Conservation (phyloP, 2,113 vertebrate genomes). For the Nibea albiflora region DNA sequence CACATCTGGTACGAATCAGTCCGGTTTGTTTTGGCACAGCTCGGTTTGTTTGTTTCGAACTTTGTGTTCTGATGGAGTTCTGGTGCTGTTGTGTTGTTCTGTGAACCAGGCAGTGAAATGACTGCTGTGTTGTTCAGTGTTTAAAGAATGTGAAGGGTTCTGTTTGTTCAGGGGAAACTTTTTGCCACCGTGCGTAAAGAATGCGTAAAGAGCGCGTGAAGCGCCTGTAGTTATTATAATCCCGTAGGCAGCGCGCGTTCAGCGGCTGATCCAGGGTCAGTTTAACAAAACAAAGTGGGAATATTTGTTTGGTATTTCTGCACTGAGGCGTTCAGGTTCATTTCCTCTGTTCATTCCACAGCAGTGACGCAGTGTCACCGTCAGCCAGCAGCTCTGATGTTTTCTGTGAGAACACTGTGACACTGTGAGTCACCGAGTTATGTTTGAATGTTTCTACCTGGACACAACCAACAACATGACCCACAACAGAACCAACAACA, state of each 20-base stretch:
- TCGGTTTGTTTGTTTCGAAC: neutral
- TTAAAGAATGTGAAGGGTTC: neutral
- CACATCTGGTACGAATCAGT: slow-evolving; percentile 79
- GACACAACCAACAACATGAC: too few relatives aligned
- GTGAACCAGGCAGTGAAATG: neutral
- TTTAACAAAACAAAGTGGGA: slow-evolving; percentile 19
- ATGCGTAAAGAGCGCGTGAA: too few relatives aligned
- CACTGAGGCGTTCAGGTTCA: slow-evolving; percentile 23
- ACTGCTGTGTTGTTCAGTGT: neutral
- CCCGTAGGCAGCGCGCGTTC: too few relatives aligned
- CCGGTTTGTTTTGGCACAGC: neutral
- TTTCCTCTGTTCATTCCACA: slow-evolving; percentile 63
- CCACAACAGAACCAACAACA: too few relatives aligned
- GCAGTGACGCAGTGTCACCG: slow-evolving; percentile 49
- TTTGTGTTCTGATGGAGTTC: neutral
- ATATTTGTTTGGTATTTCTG: slow-evolving; percentile 3
- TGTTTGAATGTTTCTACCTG: too few relatives aligned
- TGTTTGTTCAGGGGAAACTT: too few relatives aligned
- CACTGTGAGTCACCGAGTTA: too few relatives aligned
- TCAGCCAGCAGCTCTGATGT: neutral
- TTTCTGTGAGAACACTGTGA: too few relatives aligned
- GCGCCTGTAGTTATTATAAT: too few relatives aligned
- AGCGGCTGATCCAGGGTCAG: neutral
- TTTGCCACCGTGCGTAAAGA: too few relatives aligned
- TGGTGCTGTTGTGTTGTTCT: neutral